Percentiles rank a stretch among this genome's conserved stretches.
Conservation (phyloP, 2,797 vertebrate genomes). For the Adrianichthys oophorus region DNA sequence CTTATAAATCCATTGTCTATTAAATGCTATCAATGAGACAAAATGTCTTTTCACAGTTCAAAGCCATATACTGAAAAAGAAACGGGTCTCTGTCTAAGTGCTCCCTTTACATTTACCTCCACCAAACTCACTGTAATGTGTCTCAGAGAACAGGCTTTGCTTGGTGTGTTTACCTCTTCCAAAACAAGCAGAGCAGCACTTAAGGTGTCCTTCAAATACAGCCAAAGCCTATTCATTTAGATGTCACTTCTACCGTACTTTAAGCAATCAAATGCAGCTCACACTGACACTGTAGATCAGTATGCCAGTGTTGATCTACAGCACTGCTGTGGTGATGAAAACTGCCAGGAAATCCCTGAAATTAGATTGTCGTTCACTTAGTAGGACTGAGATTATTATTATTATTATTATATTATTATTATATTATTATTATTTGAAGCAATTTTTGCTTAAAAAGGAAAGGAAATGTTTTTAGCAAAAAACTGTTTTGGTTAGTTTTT, state of each 20-base stretch:
- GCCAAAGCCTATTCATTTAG: slow-evolving; percentile 50
- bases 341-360: too few species aligned
- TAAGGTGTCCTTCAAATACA: slow-evolving; percentile 60
- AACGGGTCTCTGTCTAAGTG: slow-evolving; percentile 26
- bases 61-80: slow-evolving; percentile 12
- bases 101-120: slow-evolving; percentile 33
- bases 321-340: too few species aligned
- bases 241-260: slow-evolving; percentile 54
- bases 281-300: slow-evolving; percentile 33
- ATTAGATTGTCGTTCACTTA: too few species aligned
- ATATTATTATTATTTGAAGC: too few species aligned
- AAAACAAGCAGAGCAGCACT: slow-evolving; percentile 61
- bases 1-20: background rate
- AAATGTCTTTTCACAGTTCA: slow-evolving; percentile 11
- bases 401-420: too few species aligned
- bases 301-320: background rate
- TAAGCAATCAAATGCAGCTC: slow-evolving; percentile 46
- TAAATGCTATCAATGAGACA: background rate
- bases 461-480: too few species aligned
- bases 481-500: too few species aligned
- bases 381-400: too few species aligned
- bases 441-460: too few species aligned
- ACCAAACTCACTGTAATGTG: slow-evolving; percentile 44
- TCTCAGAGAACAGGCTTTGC: slow-evolving; percentile 49
- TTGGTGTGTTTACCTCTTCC: slow-evolving; percentile 51